Conservation (phyloP, 2,113 vertebrate genomes). For the Sigmodon hispidus region DNA sequence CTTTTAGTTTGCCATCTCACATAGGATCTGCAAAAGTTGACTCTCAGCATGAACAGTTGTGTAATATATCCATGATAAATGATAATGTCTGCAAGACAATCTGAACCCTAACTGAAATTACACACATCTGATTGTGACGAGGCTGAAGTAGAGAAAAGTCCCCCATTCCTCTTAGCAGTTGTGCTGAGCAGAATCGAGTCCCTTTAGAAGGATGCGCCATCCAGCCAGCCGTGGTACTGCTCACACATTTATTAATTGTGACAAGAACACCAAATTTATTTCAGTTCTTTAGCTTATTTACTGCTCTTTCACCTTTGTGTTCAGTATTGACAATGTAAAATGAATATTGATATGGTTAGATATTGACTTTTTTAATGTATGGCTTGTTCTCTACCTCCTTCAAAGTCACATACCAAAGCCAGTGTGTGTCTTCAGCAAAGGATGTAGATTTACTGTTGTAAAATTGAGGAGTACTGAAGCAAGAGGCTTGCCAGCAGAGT, state of each 20-base stretch:
- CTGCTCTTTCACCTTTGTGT: constrained; percentile 90
- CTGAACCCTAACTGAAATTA: not conserved
- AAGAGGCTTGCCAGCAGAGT: constrained; percentile 78
- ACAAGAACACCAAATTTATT: constrained; percentile 90
- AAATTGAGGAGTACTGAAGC: constrained; percentile 81
- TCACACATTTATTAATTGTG: constrained; percentile 90
- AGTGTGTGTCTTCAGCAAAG: constrained; percentile 79
- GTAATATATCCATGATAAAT: not conserved
- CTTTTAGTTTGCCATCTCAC: constrained; percentile 60
- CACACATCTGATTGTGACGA: not conserved
- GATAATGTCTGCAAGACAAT: constrained; percentile 16
- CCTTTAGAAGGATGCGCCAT: constrained; percentile 73
- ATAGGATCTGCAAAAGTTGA: not conserved
- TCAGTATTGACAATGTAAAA: constrained; percentile 90
- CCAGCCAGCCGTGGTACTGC: constrained; percentile 79
- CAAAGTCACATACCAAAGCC: constrained; percentile 87
- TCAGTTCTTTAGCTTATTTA: constrained; percentile 88
- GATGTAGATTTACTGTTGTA: constrained; percentile 82
- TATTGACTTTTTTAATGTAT: constrained; percentile 90
- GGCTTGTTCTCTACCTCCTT: constrained; percentile 84
- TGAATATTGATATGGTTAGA: constrained; percentile 90
- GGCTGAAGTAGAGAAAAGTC: not conserved
- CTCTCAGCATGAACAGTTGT: not conserved
- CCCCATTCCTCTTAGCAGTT: constrained; percentile 57
- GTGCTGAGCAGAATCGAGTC: constrained; percentile 65